phyloP scores from a whole-genome alignment of 2,888 invertebrate genomes.

The Calliopum simillimum region DNA sequence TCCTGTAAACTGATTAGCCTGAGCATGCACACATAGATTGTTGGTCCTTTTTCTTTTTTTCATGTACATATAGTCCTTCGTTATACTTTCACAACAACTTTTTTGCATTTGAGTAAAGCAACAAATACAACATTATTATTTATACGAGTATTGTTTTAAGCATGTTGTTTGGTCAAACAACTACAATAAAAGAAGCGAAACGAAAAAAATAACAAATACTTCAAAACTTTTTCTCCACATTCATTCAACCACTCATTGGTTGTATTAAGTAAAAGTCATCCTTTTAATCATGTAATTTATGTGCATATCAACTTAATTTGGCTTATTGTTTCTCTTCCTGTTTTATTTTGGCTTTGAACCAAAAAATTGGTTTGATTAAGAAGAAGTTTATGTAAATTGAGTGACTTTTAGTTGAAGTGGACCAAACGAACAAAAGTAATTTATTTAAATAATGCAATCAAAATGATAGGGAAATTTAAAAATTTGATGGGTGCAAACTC shows the following conservation, averaged over 20 bases:
- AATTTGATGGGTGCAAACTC: too few species aligned
- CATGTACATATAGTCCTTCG: too few species aligned
- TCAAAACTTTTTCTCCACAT: background rate
- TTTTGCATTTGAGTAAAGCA: background rate
- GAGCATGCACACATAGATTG: too few species aligned
- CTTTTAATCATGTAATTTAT: constrained; percentile 47
- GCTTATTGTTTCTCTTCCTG: background rate
- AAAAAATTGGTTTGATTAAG: background rate
- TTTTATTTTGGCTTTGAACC: background rate
- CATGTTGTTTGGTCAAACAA: constrained; percentile 6
- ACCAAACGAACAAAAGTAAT: too few species aligned
- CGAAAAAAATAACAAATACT: background rate
- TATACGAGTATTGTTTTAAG: background rate
- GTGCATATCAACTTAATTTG: constrained; percentile 41
- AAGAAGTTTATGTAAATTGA: too few species aligned
- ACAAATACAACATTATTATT: constrained; percentile 8
- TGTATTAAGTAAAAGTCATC: constrained; percentile 32
- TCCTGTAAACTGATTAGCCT: too few species aligned
- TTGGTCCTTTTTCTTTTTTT: too few species aligned
- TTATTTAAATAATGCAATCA: too few species aligned
- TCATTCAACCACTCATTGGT: background rate
- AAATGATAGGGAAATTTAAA: too few species aligned
- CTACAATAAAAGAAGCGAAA: background rate
- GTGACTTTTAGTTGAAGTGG: too few species aligned
- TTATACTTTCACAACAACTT: background rate